A percentile compares a stretch with the other conserved stretches of the same genome.
phyloP scores from a whole-genome alignment of 2,113 vertebrate genomes.

The Lophius piscatorius region DNA sequence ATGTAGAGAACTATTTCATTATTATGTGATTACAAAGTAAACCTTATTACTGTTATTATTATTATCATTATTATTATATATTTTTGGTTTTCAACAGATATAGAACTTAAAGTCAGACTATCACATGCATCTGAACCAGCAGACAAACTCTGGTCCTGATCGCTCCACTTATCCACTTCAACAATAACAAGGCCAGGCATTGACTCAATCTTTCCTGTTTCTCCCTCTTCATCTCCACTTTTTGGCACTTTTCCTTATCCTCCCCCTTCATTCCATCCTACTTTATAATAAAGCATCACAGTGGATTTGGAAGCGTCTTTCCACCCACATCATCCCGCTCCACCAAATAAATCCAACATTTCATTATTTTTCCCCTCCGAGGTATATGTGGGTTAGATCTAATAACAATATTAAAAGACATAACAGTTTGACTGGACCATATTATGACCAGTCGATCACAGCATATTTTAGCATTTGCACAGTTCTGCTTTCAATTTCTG shows the following conservation, averaged over 20 bases:
- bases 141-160: no score
- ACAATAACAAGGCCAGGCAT: conserved; percentile 50
- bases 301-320: conserved; percentile 17
- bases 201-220: conserved; percentile 58
- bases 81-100: no score
- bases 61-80: no score
- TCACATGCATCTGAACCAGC: no score
- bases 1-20: no score
- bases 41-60: no score
- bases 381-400: background rate
- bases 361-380: background rate
- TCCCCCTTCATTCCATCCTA: conserved; percentile 19
- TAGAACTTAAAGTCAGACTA: no score
- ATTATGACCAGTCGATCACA: no score
- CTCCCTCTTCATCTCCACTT: conserved; percentile 55
- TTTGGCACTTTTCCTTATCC: conserved; percentile 51
- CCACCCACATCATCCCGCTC: conserved; percentile 26
- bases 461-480: no score
- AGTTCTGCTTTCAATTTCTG: no score
- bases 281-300: conserved; percentile 43
- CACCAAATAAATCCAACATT: conserved; percentile 1
- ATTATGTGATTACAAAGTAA: no score
- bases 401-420: conserved; percentile 7
- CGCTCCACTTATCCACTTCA: conserved; percentile 38
- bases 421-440: background rate